Evolutionary conservation across 2,113 vertebrate species (phyloP).

Genomic region (Anguilla japonica): DNA sequence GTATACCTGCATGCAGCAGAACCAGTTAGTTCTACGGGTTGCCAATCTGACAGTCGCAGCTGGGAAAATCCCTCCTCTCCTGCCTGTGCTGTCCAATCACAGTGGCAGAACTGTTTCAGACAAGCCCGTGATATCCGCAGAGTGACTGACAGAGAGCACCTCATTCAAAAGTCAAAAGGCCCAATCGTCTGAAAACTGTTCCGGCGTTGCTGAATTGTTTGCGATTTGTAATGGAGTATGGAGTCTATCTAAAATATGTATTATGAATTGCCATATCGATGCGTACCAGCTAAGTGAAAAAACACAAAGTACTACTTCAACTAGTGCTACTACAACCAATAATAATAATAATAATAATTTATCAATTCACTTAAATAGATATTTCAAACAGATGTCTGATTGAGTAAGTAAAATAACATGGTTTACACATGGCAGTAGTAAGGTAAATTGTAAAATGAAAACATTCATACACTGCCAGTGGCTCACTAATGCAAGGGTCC

Average conservation of each 20-base stretch:
- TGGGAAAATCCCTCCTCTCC: slow-evolving; percentile 51
- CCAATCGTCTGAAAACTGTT: not conserved
- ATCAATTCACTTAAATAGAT: too few relatives aligned
- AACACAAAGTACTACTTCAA: too few relatives aligned
- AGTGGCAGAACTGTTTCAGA: slow-evolving; percentile 26
- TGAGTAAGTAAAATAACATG: too few relatives aligned
- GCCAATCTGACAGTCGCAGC: slow-evolving; percentile 68
- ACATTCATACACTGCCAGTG: not conserved
- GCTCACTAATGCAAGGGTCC: not conserved
- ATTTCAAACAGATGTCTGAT: too few relatives aligned
- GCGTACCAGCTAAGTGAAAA: too few relatives aligned
- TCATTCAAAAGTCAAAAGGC: slow-evolving; percentile 60
- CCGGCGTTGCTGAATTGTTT: not conserved
- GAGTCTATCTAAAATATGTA: too few relatives aligned
- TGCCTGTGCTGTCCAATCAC: slow-evolving; percentile 38
- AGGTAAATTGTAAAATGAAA: not conserved
- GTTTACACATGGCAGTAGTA: not conserved
- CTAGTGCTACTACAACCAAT: too few relatives aligned
- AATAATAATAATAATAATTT: too few relatives aligned
- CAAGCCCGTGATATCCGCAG: slow-evolving; percentile 45
- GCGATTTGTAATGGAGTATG: not conserved
- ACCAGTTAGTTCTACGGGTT: slow-evolving; percentile 46
- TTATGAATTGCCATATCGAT: too few relatives aligned
- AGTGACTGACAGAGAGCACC: slow-evolving; percentile 57
- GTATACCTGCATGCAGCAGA: slow-evolving; percentile 69